Evolutionary conservation across 2,113 vertebrate genomes (phyloP), one percentile per base, ranked within the genome.

Genomic region (Panthera leo): DNA sequence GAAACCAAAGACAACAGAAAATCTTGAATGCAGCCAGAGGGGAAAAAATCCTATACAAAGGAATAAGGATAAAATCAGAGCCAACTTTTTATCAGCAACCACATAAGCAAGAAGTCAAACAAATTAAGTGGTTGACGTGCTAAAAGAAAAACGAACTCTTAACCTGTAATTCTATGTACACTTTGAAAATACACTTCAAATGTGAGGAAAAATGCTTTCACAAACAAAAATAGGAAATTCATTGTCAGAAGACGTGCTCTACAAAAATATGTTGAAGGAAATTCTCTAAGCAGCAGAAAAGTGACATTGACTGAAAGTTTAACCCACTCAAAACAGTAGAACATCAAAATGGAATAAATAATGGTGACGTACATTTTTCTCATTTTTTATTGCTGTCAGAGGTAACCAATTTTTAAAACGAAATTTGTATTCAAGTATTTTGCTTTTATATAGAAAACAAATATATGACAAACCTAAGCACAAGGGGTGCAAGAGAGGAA

Each of bases 121-220:
- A 5, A 68, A 42, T 25, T 7, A 75, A 79, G 39, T 63, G 12
- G 14, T 75, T 65, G 67, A n/a, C 58, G 10, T 36, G 4, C n/a
- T 70, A 70, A 84, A 84, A 78, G 21, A 11, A 80, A 76, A 95
- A 19, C 3, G 84, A 89, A 89, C 8, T 68, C 39, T 18, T 42
- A 63, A 36, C 5, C 0, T n/a, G 65, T 45, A 85, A 67, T 71
- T 29, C 3, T 11, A 7, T 18, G 11, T 14, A 58, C 4, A 67
- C 14, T 7, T 58, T 85, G 21, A 94, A 94, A 90, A 82, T 65
- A 78, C 6, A 18, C n/a, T 89, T 83, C 31, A 65, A 51, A 88
- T 53, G 10, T 29, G 23, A 90, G 21, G 48, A 75, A 78, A 91
- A 97, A 45, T 23, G 15, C 0, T 27, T 42, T 55, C 4, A 61